Conservation (phyloP, 1,140 invertebrate genomes). For the Parapsyche elsis region DNA sequence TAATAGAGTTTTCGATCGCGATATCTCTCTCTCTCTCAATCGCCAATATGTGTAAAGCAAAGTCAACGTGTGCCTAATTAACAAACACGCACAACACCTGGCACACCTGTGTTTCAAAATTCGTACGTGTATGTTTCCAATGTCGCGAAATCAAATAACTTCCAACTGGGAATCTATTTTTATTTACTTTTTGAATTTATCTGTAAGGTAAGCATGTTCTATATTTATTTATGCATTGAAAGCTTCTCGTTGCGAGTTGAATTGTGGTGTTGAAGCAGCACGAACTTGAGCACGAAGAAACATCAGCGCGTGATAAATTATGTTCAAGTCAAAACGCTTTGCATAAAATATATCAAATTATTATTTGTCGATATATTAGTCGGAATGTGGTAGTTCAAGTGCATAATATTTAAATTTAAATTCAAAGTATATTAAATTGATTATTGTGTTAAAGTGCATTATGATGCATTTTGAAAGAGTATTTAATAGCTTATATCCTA, state of each 20-base stretch:
- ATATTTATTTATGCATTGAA: too few relatives aligned
- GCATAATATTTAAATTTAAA: too few relatives aligned
- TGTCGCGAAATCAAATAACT: not conserved
- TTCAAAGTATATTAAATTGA: constrained; percentile 14
- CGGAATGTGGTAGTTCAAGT: too few relatives aligned
- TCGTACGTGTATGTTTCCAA: not conserved
- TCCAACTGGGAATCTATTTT: not conserved
- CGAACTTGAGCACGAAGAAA: constrained; percentile 40
- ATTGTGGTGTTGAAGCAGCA: not conserved
- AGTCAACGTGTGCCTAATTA: constrained; percentile 15
- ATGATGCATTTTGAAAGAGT: not conserved
- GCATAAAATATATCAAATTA: constrained; percentile 47
- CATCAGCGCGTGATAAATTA: constrained; percentile 48
- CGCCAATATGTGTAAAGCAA: not conserved
- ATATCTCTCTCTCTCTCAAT: not conserved
- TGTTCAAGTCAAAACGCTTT: constrained; percentile 50
- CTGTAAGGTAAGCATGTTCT: too few relatives aligned
- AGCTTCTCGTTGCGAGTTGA: too few relatives aligned
- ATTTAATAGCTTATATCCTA: too few relatives aligned
- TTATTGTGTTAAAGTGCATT: not conserved
- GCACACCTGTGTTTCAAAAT: not conserved
- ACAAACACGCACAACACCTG: constrained; percentile 12
- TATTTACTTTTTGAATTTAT: too few relatives aligned
- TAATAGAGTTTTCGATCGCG: constrained; percentile 22
- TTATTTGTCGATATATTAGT: constrained; percentile 19